Evolutionary conservation across 2,113 vertebrate species (phyloP), one percentile per base, ranked within the genome.

Genomic region (Laterallus jamaicensis): DNA sequence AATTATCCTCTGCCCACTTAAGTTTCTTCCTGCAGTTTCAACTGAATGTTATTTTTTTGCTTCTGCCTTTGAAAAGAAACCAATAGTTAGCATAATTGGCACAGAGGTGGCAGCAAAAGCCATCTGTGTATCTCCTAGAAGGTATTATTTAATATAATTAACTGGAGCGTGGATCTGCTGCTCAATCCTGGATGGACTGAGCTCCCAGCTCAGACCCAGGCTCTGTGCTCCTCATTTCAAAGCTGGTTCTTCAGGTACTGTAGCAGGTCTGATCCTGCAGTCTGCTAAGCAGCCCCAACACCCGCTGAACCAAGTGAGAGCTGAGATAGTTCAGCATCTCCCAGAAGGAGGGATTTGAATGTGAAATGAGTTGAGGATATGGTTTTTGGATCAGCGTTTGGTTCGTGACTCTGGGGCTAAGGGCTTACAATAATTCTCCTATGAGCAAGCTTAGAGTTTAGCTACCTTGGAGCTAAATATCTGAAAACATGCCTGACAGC

Each of bases 1-100:
- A 40, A 89, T 88, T 91, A 29, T 50, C 44, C 70, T 73, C 95
- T 92, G 83, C 93, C 83, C 83, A 84, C 88, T 88, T 17, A 10
- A 81, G 63, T 96, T 94, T 96, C 83, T 95, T 87, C 70, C 78
- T 93, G 69, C 83, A 95, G 86, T 92, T 96, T 94, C 93, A 93
- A 88, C 54, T 68, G 39, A 75, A 49, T 59, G 88, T 91, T 92
- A 62, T 89, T 95, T 94, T 82, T 92, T 32, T 49, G 67, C 62
- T 84, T 87, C 74, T 54, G 22, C 80, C 91, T 95, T 93, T 93
- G 95, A 76, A 92, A 92, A 89, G 86, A 88, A 95, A 54, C 93
- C 74, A 9, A 47, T 84, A 5, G 58, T 92, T 96, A 88, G 76
- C 80, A 81, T 92, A 94, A 94, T 88, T 96, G 93, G 95, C 96